Evolutionary conservation across 92 coral and sea anemone species (phyloP), one percentile per base, ranked within the genome.

Genomic region (Umimayanthus kanabou): DNA sequence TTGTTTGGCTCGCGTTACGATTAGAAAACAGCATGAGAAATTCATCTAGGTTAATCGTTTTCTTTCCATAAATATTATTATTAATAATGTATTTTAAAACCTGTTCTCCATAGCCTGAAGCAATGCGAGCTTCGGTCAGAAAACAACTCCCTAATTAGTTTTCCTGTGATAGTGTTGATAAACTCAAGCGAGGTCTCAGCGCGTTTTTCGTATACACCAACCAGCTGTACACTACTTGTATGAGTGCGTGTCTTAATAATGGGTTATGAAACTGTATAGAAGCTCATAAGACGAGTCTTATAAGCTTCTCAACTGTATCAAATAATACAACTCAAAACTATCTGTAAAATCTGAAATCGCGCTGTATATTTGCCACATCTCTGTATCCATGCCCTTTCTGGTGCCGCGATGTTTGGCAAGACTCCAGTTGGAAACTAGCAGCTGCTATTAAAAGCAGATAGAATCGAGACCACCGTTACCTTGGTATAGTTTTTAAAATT

Each of bases 101-200:
- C 11, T 22, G 30, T 40, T 65, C 57, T 66, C 53, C 66, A 33
- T 57, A 25, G 77, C 64, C 87, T n/a, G 18, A 45, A 71, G 87
- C 87, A 58, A 70, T 83, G 23, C 30, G 45, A 70, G 45, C 18
- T 69, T 69, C 78, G 65, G 18, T 66, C 45, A 43, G 61, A 82
- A 66, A 42, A 43, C 77, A 82, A 67, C 86, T 66, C 86, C 86
- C 76, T 39, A 75, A 71, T 26, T 58, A 20, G 15, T 64, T 65
- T 67, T 82, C 86, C 58, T 57, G 57, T 82, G 76, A 80, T 75
- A 20, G 6, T 73, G 25, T 73, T 74, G 49, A 74, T 74, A 74
- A 42, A 37, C 11, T 16, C 4, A 30, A 8, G 22, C 16, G 22
- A 26, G 7, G 39, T 39, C 8, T 39, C 22, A 73, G 13, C 30